Percentiles rank a stretch among this genome's conserved stretches.
phyloP scores from a whole-genome alignment of 2,888 invertebrate genomes.

The Agrochola lota region DNA sequence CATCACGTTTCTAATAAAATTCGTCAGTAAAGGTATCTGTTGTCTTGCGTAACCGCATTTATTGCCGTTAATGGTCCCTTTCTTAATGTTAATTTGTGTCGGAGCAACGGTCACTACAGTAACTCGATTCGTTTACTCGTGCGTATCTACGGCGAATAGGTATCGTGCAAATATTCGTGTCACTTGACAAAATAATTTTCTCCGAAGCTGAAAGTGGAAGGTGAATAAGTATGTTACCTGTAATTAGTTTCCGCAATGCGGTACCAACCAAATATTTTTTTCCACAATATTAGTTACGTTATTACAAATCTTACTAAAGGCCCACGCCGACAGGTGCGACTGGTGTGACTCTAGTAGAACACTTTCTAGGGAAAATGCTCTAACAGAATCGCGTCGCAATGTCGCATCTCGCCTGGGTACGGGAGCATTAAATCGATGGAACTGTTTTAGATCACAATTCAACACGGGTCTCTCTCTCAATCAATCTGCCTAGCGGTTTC shows the following conservation, averaged over 20 bases:
- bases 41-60: conserved; percentile 88
- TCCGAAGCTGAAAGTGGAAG: conserved; percentile 22
- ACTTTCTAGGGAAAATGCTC: no score
- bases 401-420: no score
- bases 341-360: no score
- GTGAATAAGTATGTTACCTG: conserved; percentile 10
- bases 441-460: neutral
- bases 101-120: conserved; percentile 68
- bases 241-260: conserved; percentile 45
- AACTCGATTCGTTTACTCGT: conserved; percentile 70
- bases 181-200: conserved; percentile 41
- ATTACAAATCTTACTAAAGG: neutral
- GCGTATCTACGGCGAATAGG: conserved; percentile 57
- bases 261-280: neutral
- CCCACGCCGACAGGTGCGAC: no score
- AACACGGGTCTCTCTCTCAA: neutral
- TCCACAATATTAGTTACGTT: neutral
- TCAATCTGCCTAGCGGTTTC: no score
- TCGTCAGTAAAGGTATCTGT: conserved; percentile 82
- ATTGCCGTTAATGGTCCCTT: conserved; percentile 86
- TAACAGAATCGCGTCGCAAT: no score
- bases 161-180: conserved; percentile 54
- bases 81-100: conserved; percentile 83
- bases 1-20: conserved; percentile 90
- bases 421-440: no score